Percentiles rank a stretch among this genome's conserved stretches.
Conservation (phyloP, 2,113 vertebrate species). For the Misgurnus mizolepis region DNA sequence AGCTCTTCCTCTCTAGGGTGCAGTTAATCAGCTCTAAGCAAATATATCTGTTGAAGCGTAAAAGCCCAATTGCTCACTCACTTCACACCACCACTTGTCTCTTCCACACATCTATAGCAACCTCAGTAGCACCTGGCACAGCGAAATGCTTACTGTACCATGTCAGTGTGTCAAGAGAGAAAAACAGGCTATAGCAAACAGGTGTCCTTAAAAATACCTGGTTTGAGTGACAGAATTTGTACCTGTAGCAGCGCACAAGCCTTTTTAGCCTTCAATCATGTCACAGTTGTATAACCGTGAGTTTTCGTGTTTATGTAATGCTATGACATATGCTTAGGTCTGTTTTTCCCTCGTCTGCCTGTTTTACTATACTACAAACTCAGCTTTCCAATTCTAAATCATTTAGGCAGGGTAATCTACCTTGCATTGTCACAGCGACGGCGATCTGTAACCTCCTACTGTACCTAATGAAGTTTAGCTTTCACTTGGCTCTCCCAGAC, state of each 20-base stretch:
- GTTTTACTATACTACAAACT: slow-evolving; percentile 2
- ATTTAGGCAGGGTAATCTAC: slow-evolving; percentile 46
- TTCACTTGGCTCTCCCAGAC: slow-evolving; percentile 73
- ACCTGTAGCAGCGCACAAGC: not conserved
- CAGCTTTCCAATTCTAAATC: slow-evolving; percentile 31
- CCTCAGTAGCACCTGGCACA: slow-evolving; percentile 13
- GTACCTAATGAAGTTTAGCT: slow-evolving; percentile 76
- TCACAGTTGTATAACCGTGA: not conserved
- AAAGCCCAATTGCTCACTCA: slow-evolving; percentile 66
- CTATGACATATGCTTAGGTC: not conserved
- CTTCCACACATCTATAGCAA: slow-evolving; percentile 11
- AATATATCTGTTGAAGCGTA: slow-evolving; percentile 64
- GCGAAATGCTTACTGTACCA: slow-evolving; percentile 34
- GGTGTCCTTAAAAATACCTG: not conserved
- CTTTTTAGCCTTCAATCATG: slow-evolving; percentile 32
- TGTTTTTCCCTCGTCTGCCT: not conserved
- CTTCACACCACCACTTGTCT: slow-evolving; percentile 68
- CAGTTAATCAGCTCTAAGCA: slow-evolving; percentile 68
- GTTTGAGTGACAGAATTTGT: slow-evolving; percentile 5
- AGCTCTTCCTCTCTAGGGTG: slow-evolving; percentile 66
- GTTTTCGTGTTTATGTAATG: not conserved
- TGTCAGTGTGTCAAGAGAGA: slow-evolving; percentile 14
- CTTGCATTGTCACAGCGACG: slow-evolving; percentile 61
- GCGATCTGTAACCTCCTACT: slow-evolving; percentile 72
- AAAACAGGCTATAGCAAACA: not conserved